These are phyloP conservation scores for Vanessa cardui DNA, from an alignment of 2,888 invertebrate genomes.

Conservation along the genomic window DNA sequence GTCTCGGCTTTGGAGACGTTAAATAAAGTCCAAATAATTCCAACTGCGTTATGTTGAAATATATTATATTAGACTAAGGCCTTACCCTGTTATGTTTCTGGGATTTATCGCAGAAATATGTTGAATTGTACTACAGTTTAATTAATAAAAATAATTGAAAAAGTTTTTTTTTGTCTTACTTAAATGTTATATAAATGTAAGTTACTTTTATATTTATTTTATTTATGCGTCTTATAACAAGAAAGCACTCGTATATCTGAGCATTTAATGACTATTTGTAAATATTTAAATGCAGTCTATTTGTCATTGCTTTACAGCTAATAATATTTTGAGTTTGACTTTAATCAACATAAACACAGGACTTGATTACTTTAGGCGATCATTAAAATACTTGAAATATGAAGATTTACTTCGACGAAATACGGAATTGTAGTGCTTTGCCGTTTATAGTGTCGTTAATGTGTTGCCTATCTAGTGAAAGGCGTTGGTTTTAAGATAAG, in stretches of 20 bases:
- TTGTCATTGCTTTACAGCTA: slow-evolving; percentile 20
- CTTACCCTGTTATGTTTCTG: neutral
- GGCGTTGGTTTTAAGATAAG: slow-evolving; percentile 33
- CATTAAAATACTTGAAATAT: slow-evolving; percentile 41
- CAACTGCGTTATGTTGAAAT: neutral
- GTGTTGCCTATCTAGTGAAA: slow-evolving; percentile 38
- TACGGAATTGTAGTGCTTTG: slow-evolving; percentile 33
- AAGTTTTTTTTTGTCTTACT: too few relatives aligned
- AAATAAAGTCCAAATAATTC: neutral
- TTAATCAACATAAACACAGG: slow-evolving; percentile 41
- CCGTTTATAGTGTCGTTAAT: slow-evolving; percentile 37
- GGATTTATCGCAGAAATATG: neutral
- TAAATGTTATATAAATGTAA: too few relatives aligned
- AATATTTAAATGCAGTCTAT: slow-evolving; percentile 5
- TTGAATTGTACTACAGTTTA: neutral
- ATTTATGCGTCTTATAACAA: too few relatives aligned
- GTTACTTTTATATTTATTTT: too few relatives aligned
- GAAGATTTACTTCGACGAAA: slow-evolving; percentile 36
- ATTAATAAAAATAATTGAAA: neutral
- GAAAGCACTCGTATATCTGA: neutral
- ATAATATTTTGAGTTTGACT: slow-evolving; percentile 34
- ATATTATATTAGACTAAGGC: neutral
- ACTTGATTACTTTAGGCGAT: slow-evolving; percentile 35
- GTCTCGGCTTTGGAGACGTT: neutral
- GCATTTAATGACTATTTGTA: neutral